Percentiles rank a stretch among this genome's conserved stretches.
Conservation (phyloP, 2,888 invertebrate genomes). For the Pachycephus smyrnensis region DNA sequence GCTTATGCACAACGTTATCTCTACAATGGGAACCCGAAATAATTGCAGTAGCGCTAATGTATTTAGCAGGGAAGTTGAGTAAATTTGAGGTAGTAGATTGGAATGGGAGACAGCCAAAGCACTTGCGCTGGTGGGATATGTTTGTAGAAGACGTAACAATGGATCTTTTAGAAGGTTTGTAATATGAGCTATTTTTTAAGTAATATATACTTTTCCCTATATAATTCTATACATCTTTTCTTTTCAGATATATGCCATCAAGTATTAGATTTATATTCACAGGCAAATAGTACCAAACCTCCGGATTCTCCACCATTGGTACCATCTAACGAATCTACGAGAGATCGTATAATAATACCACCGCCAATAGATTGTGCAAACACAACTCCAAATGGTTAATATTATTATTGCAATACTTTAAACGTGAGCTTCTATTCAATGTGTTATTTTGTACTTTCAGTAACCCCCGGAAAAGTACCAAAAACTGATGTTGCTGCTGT, state of each 20-base stretch:
- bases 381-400: conserved; percentile 55
- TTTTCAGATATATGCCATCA: conserved; percentile 92
- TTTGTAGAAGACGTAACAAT: conserved; percentile 95
- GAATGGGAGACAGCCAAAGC: conserved; percentile 82
- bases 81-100: conserved; percentile 96
- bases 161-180: conserved; percentile 86
- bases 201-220: background rate
- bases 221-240: conserved; percentile 5
- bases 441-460: conserved; percentile 21
- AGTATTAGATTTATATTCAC: conserved; percentile 91
- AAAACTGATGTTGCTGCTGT: conserved; percentile 48
- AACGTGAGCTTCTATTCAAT: background rate
- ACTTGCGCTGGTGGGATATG: conserved; percentile 97
- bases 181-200: background rate
- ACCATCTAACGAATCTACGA: conserved; percentile 61
- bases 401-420: background rate
- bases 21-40: conserved; percentile 99
- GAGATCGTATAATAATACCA: conserved; percentile 52
- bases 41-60: conserved; percentile 96
- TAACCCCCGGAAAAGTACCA: conserved; percentile 52
- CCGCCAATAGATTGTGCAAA: conserved; percentile 52
- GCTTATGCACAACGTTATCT: conserved; percentile 94
- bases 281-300: conserved; percentile 72
- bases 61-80: conserved; percentile 94
- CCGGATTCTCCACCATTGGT: conserved; percentile 78